Percentiles rank a stretch among this genome's conserved stretches.
phyloP scores from a whole-genome alignment of 2,888 invertebrate genomes.

The Sturmia bella region DNA sequence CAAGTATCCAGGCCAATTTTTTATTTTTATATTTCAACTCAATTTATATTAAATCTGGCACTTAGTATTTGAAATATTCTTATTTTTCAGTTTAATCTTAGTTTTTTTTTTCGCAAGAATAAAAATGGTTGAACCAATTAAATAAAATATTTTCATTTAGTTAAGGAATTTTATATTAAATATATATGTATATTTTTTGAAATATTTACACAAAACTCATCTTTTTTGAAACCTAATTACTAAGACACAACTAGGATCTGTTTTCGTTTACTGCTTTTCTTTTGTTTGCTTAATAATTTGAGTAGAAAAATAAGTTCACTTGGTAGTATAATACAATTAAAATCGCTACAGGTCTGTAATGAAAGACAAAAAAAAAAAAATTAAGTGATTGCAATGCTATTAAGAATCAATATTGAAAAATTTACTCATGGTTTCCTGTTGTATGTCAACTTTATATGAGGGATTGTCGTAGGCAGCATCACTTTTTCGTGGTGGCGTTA shows the following conservation, averaged over 20 bases:
- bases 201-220: slow-evolving; percentile 70
- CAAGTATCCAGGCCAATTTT: slow-evolving; percentile 59
- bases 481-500: slow-evolving; percentile 90
- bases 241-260: slow-evolving; percentile 67
- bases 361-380: slow-evolving; percentile 1
- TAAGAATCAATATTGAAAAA: slow-evolving; percentile 21
- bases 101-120: slow-evolving; percentile 13
- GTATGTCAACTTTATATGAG: slow-evolving; percentile 95
- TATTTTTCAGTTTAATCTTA: slow-evolving; percentile 30
- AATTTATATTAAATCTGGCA: slow-evolving; percentile 66
- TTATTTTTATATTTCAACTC: slow-evolving; percentile 40
- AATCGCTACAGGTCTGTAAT: slow-evolving; percentile 75
- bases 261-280: slow-evolving; percentile 29
- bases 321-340: slow-evolving; percentile 60
- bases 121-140: slow-evolving; percentile 60
- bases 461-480: slow-evolving; percentile 97
- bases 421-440: slow-evolving; percentile 95
- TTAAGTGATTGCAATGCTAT: background rate
- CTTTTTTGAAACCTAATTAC: slow-evolving; percentile 61
- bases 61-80: slow-evolving; percentile 53
- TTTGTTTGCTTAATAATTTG: slow-evolving; percentile 54
- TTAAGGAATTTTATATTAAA: slow-evolving; percentile 48
- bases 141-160: slow-evolving; percentile 32
- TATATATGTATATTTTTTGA: slow-evolving; percentile 29
- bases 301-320: slow-evolving; percentile 64